phyloP scores from a whole-genome alignment of 2,113 vertebrate species.

The Sisor rabdophorus region DNA sequence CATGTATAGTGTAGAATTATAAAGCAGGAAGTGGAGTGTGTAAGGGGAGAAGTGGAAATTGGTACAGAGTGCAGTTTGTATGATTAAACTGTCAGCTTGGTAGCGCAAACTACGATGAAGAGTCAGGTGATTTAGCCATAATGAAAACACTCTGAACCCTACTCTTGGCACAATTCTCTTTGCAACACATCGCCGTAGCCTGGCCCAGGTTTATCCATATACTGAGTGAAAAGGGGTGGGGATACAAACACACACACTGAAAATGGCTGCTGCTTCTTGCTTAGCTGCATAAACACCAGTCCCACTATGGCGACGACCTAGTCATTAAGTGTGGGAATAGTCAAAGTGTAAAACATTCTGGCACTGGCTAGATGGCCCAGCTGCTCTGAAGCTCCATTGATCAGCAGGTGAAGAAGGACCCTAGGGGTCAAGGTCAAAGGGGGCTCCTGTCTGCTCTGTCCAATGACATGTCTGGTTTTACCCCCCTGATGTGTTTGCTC shows the following conservation, averaged over 20 bases:
- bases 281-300: conserved; percentile 63
- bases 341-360: conserved; percentile 62
- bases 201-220: conserved; percentile 22
- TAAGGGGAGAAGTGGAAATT: conserved; percentile 71
- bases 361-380: conserved; percentile 72
- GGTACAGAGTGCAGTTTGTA: conserved; percentile 73
- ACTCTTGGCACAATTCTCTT: conserved; percentile 26
- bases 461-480: conserved; percentile 50
- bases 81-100: conserved; percentile 73
- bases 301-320: conserved; percentile 47
- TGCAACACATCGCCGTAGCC: conserved; percentile 30
- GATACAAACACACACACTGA: conserved; percentile 30
- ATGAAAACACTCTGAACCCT: conserved; percentile 70
- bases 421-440: conserved; percentile 78
- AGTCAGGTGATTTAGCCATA: conserved; percentile 68
- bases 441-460: conserved; percentile 52
- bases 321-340: conserved; percentile 63
- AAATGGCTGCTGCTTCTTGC: conserved; percentile 22
- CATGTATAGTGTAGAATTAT: conserved; percentile 66
- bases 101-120: conserved; percentile 65
- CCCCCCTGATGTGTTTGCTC: conserved; percentile 60
- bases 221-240: conserved; percentile 28
- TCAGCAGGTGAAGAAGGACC: conserved; percentile 68
- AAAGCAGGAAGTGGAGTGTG: conserved; percentile 58
- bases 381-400: conserved; percentile 72